Evolutionary conservation across 23 tunicate genomes (phyloP).

Genomic region (Phallusia fumigata): DNA sequence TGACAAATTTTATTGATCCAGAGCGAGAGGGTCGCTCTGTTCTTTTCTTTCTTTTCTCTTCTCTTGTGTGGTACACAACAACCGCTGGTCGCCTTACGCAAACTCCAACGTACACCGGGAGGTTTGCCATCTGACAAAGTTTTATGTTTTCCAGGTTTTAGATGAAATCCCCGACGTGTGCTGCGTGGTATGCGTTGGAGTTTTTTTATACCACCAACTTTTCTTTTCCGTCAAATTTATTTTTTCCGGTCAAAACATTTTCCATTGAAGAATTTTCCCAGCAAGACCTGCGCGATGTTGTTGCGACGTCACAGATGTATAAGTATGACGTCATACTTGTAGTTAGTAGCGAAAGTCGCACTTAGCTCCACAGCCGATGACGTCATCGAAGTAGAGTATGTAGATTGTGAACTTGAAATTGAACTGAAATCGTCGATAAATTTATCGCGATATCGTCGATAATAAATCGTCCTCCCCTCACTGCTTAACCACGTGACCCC

Average conservation of each 20-base stretch:
- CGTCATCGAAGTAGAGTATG: too few species aligned
- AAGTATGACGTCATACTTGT: background rate
- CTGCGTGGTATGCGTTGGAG: background rate
- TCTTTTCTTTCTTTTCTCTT: background rate
- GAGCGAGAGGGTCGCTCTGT: background rate
- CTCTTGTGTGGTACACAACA: background rate
- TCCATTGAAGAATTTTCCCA: background rate
- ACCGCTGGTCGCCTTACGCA: background rate
- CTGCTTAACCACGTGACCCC: slow-evolving; percentile 4
- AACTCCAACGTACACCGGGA: background rate
- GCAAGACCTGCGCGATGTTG: background rate
- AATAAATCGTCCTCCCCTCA: background rate
- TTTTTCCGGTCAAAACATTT: background rate
- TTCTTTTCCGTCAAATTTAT: background rate
- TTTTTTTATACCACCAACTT: background rate
- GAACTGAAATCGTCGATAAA: background rate
- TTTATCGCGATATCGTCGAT: background rate
- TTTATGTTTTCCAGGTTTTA: too few species aligned
- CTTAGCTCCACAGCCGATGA: background rate
- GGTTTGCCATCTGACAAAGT: background rate
- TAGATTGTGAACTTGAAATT: too few species aligned
- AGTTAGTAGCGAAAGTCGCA: background rate
- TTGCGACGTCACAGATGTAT: background rate
- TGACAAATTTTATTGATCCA: background rate
- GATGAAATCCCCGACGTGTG: too few species aligned